Evolutionary conservation across 2,888 invertebrate genomes (phyloP), one percentile per base, ranked within the genome.

Genomic region (Onthophagus sagittarius): DNA sequence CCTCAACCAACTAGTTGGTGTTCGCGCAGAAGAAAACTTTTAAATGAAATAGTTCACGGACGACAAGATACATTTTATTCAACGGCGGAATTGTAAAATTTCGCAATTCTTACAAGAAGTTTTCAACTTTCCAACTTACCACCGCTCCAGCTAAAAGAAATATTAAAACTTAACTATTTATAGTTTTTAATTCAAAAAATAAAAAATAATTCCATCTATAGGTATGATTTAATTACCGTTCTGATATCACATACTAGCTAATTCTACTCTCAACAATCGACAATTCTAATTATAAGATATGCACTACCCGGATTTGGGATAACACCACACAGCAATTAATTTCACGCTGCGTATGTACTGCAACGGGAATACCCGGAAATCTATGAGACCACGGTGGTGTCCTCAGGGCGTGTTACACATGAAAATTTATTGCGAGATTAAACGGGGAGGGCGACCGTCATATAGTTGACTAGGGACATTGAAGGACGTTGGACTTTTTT

Each of bases 11-110:
- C 39, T 53, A 53, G 39, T 53, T 53, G 39, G 39, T 53, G 39
- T 53, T 67, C 67, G 67, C 32, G 31, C 67, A 67, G 67, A 67
- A 31, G 67, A 67, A 67, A 67, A 67, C 31, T 67, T 67, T 67
- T 67, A 67, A 67, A 67, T 67, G 67, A 67, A 67, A 67, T 67
- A 67, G 67, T 67, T 67, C 67, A 32, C 31, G 31, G 32, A 67
- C 67, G 67, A 32, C 63, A 32, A n/a, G 67, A 67, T 15, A 67
- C 67, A 67, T 67, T 67, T 67, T 67, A 67, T 67, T 67, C 67
- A n/a, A 9, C 31, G 67, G 0, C 67, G 31, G 67, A 23, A 23
- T 53, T 11, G 9, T 53, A 11, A 53, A 53, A 53, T 53, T 53
- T 53, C 39, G 7, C 39, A 53, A 53, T 53, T 53, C 39, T 11